Evolutionary conservation across 2,888 invertebrate species (phyloP).

Genomic region (Phlogophora meticulosa): DNA sequence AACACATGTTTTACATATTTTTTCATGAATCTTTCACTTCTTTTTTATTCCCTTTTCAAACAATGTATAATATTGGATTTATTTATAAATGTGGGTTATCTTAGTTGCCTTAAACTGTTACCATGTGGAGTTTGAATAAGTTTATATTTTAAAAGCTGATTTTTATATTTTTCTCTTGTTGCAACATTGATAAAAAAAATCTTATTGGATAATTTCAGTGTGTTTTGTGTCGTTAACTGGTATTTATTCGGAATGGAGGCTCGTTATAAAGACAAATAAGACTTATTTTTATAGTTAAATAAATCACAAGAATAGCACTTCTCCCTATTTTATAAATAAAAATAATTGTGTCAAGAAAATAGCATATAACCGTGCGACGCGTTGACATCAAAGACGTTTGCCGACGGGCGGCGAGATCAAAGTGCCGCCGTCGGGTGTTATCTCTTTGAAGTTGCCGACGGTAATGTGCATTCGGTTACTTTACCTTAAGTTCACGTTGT

Average conservation of each 20-base stretch:
- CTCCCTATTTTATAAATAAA: slow-evolving; percentile 46
- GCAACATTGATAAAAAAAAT: not conserved
- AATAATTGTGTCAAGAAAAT: slow-evolving; percentile 75
- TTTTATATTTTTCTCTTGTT: not conserved
- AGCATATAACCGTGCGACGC: slow-evolving; percentile 58
- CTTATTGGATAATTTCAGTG: not conserved
- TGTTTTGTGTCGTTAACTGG: not conserved
- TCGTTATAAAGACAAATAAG: slow-evolving; percentile 18
- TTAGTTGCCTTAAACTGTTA: no score
- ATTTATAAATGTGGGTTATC: not conserved
- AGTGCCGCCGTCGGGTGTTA: slow-evolving; percentile 76
- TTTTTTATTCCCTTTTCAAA: no score
- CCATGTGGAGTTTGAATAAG: not conserved
- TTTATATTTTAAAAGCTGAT: rapidly evolving
- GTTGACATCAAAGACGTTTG: slow-evolving; percentile 68
- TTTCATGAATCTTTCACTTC: not conserved
- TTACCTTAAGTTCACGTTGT: slow-evolving; percentile 35
- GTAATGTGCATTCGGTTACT: slow-evolving; percentile 66
- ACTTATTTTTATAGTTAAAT: slow-evolving; percentile 26
- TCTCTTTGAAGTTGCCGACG: slow-evolving; percentile 82
- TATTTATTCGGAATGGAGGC: not conserved
- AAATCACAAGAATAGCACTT: slow-evolving; percentile 43
- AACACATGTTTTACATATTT: not conserved
- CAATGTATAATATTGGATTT: not conserved
- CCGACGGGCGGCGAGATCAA: slow-evolving; percentile 83